Conservation (phyloP, 2,797 vertebrate genomes). For the Enteromius radiatus region DNA sequence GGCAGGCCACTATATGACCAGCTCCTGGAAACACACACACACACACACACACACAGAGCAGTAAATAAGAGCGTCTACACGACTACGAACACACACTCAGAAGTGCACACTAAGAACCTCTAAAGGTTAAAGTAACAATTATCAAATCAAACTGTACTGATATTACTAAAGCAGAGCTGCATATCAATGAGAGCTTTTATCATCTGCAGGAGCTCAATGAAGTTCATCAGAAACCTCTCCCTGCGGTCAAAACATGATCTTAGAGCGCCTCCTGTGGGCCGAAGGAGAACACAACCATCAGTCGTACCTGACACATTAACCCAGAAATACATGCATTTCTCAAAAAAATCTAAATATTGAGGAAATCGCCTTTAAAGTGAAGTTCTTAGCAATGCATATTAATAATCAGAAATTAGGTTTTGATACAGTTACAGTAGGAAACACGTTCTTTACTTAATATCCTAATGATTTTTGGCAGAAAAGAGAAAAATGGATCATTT, state of each 20-base stretch:
- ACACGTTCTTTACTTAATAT: no score
- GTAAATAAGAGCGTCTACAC: not conserved
- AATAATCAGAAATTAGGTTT: no score
- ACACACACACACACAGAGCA: no score
- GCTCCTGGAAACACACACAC: not conserved
- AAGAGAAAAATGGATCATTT: no score
- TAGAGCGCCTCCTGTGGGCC: constrained; percentile 76
- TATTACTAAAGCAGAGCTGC: not conserved
- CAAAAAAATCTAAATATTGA: no score
- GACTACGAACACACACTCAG: not conserved
- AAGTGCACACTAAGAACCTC: not conserved
- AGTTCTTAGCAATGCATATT: no score
- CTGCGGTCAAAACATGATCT: constrained; percentile 55
- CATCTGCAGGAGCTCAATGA: not conserved
- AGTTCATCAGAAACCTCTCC: not conserved
- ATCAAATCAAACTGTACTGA: not conserved
- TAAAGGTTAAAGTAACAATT: not conserved
- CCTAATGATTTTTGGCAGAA: no score
- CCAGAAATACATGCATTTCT: no score
- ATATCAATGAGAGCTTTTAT: not conserved
- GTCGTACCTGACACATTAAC: no score
- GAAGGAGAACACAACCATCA: constrained; percentile 4
- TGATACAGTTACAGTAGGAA: no score
- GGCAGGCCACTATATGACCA: not conserved
- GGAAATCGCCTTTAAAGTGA: no score